Percentiles rank a stretch among this genome's conserved stretches.
Evolutionary conservation across 2,113 vertebrate species (phyloP).

Genomic region (Odocoileus hemionus): DNA sequence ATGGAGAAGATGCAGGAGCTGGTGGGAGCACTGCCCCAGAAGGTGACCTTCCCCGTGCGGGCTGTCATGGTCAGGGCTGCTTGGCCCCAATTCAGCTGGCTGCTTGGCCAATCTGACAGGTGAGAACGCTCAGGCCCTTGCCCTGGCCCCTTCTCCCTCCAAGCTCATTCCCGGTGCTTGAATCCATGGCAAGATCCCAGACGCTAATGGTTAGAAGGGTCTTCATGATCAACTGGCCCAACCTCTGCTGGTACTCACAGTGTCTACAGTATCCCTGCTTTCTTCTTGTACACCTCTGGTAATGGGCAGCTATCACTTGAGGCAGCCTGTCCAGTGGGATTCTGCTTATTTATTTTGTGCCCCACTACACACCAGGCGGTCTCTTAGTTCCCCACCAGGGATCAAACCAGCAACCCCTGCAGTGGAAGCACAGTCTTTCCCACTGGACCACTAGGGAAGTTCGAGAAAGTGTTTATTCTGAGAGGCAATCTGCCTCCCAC

Average conservation of each 20-base stretch:
- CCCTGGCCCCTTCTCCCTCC: not conserved
- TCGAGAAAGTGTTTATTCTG: not conserved
- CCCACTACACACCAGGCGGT: not conserved
- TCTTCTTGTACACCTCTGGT: not conserved
- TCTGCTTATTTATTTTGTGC: not conserved
- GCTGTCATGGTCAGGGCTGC: constrained; percentile 79
- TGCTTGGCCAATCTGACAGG: constrained; percentile 86
- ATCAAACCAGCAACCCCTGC: not conserved
- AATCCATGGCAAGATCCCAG: not conserved
- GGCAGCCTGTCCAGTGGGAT: not conserved
- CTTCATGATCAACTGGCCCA: not conserved
- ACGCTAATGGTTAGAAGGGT: not conserved
- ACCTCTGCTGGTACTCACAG: rapidly evolving
- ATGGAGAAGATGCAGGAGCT: constrained; percentile 83
- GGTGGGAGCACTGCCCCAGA: constrained; percentile 79
- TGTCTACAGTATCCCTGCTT: not conserved
- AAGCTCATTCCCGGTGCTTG: not conserved
- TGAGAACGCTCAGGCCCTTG: constrained; percentile 56
- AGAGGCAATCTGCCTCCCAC: not conserved
- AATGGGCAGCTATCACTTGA: not conserved
- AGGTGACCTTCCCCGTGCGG: constrained; percentile 84
- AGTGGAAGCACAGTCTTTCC: not conserved
- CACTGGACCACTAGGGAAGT: not conserved
- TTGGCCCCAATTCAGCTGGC: constrained; percentile 89
- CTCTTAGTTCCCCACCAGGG: not conserved